Evolutionary conservation across 2,797 vertebrate species (phyloP).

Genomic region (Betta splendens): DNA sequence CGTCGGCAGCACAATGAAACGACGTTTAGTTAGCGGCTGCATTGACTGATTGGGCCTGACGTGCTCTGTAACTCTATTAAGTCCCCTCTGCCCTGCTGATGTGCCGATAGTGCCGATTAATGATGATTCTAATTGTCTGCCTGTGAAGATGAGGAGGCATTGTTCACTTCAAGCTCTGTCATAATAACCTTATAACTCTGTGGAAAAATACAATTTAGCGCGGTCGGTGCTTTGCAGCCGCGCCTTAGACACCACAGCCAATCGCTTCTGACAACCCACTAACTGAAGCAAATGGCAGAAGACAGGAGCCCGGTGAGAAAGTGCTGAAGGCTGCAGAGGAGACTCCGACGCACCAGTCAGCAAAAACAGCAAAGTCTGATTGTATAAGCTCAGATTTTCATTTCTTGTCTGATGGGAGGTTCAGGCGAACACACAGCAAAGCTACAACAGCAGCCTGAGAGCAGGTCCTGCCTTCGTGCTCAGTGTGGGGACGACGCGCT

Average conservation of each 20-base stretch:
- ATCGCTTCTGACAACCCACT: slow-evolving; percentile 67
- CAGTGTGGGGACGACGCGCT: no score
- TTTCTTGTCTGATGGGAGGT: slow-evolving; percentile 27
- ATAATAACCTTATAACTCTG: slow-evolving; percentile 72
- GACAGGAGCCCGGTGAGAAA: slow-evolving; percentile 44
- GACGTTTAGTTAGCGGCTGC: slow-evolving; percentile 55
- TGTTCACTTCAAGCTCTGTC: slow-evolving; percentile 66
- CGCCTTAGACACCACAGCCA: slow-evolving; percentile 48
- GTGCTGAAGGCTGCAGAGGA: slow-evolving; percentile 48
- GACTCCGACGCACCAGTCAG: slow-evolving; percentile 44
- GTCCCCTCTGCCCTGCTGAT: slow-evolving; percentile 56
- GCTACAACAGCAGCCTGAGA: no score
- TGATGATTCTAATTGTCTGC: slow-evolving; percentile 75
- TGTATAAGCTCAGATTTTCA: slow-evolving; percentile 27
- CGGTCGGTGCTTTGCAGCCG: slow-evolving; percentile 39
- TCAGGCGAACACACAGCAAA: slow-evolving; percentile 1
- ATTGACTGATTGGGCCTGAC: slow-evolving; percentile 68
- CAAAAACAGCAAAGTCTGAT: slow-evolving; percentile 36
- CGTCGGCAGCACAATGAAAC: slow-evolving; percentile 43
- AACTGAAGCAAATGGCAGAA: slow-evolving; percentile 75
- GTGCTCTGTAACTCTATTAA: slow-evolving; percentile 68
- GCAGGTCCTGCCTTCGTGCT: no score
- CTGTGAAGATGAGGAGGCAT: slow-evolving; percentile 56
- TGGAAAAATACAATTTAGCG: slow-evolving; percentile 69
- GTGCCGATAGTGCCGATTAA: slow-evolving; percentile 71